Conservation (phyloP, 2,888 invertebrate species). For the Trachelus iudaicus region DNA sequence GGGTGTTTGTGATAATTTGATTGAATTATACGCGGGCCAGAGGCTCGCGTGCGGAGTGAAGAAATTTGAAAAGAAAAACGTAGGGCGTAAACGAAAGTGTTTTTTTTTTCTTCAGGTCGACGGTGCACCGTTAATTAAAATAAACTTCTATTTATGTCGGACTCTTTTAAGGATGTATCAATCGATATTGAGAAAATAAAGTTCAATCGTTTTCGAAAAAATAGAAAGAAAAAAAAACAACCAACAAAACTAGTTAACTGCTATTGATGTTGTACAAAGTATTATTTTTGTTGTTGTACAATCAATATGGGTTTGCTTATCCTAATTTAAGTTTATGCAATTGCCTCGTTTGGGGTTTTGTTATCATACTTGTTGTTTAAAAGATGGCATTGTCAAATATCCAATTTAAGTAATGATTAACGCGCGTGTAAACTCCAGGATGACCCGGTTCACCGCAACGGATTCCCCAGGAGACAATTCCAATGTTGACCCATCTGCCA, state of each 20-base stretch:
- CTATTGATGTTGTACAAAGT: too few relatives aligned
- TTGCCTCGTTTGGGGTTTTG: not conserved
- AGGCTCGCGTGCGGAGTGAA: too few relatives aligned
- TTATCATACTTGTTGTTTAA: slow-evolving; percentile 41
- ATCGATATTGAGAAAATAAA: slow-evolving; percentile 55
- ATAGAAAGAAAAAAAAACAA: slow-evolving; percentile 21
- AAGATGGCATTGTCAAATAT: slow-evolving; percentile 71
- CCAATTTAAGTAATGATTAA: slow-evolving; percentile 79
- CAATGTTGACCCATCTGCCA: slow-evolving; percentile 81
- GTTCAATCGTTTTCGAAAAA: slow-evolving; percentile 51
- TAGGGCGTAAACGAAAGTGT: too few relatives aligned
- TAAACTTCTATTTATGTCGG: slow-evolving; percentile 45
- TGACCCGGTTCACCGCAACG: slow-evolving; percentile 80
- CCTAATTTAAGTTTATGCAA: too few relatives aligned
- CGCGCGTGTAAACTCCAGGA: slow-evolving; percentile 85
- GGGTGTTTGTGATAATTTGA: not conserved
- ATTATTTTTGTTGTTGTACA: too few relatives aligned
- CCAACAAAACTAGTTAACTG: too few relatives aligned
- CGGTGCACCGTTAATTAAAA: slow-evolving; percentile 18
- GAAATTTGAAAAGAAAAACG: too few relatives aligned
- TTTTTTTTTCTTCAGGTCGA: not conserved
- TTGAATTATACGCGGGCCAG: not conserved
- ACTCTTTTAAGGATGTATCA: slow-evolving; percentile 48
- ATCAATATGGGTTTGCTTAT: too few relatives aligned
- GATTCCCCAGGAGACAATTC: slow-evolving; percentile 88